A percentile compares a stretch with the other conserved stretches of the same genome.
Evolutionary conservation across 2,113 vertebrate genomes (phyloP).

Genomic region (Nothobranchius kuhntae): DNA sequence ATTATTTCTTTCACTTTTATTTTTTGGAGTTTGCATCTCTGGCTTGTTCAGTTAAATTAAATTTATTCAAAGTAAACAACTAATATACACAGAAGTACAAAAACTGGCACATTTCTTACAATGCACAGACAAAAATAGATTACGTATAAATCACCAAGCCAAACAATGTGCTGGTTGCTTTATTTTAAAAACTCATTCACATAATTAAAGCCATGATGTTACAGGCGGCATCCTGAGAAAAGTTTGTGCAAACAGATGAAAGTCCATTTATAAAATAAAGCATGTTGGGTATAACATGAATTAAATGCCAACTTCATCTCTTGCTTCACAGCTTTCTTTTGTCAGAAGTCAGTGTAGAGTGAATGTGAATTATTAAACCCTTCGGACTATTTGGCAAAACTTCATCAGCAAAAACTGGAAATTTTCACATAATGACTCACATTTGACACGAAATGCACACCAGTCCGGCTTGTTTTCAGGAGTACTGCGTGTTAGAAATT

Average conservation of each 20-base stretch:
- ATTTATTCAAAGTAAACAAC: slow-evolving; percentile 2
- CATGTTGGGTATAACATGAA: not conserved
- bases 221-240: slow-evolving; percentile 57
- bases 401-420: not conserved
- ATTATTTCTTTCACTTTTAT: not conserved
- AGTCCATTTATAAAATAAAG: slow-evolving; percentile 30
- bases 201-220: slow-evolving; percentile 27
- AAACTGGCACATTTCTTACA: not conserved
- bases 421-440: slow-evolving; percentile 7
- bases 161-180: slow-evolving; percentile 14
- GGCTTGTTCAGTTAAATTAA: not conserved
- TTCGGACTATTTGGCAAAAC: not conserved
- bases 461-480: slow-evolving; percentile 68
- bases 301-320: slow-evolving; percentile 13
- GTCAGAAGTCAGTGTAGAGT: no score
- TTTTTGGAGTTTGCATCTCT: not conserved
- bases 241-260: slow-evolving; percentile 28
- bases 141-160: not conserved
- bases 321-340: slow-evolving; percentile 15
- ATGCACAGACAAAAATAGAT: no score
- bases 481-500: slow-evolving; percentile 95
- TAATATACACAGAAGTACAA: slow-evolving; percentile 26
- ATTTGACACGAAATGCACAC: not conserved
- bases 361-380: no score
- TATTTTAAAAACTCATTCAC: slow-evolving; percentile 42